Evolutionary conservation across 2,113 vertebrate genomes (phyloP), one percentile per base, ranked within the genome.

Genomic region (Clarias batrachus): DNA sequence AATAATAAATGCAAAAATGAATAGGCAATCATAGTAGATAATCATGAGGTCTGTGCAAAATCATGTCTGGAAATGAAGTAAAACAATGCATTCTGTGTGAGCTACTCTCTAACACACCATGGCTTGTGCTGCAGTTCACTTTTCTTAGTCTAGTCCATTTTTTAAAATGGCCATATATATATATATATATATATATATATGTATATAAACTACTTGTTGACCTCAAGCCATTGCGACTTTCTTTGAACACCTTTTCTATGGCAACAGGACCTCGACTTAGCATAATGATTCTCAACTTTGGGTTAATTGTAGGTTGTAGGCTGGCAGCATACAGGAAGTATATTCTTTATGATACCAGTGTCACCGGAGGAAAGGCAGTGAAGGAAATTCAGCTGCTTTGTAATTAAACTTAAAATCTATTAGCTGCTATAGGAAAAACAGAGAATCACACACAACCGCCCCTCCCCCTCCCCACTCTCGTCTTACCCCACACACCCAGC

Each of bases 311-410:
- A 2, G 71, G 70, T 83, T 85, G 33, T 80, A 76, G 70, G 17
- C 25, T 56, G 84, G 33, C 37, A 83, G 87, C 52, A 78, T 86
- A 54, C 62, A 70, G 25, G 54, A 62, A 41, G 56, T 71, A 62
- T 62, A 74, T 68, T 48, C 73, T 16, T 88, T 63, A 86, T 88
- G 83, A 88, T 83, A 83, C 86, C 81, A 88, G 86, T 77, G 71
- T 87, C 86, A 82, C 80, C 77, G 71, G 27, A 4, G 80, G 71
- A 41, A 83, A 76, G 41, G 57, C 60, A 78, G 81, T 83, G 83
- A 86, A 88, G 83, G 30, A 83, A 59, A 77, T 71, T 77, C 63
- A 60, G 60, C 52, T 83, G 59, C 80, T 87, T 87, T 87, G 60
- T 87, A 87, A 83, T 87, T 82, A 87, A 21, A 41, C 52, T 48